phyloP scores from a whole-genome alignment of 2,888 invertebrate species.

The Brachypterus glaber region DNA sequence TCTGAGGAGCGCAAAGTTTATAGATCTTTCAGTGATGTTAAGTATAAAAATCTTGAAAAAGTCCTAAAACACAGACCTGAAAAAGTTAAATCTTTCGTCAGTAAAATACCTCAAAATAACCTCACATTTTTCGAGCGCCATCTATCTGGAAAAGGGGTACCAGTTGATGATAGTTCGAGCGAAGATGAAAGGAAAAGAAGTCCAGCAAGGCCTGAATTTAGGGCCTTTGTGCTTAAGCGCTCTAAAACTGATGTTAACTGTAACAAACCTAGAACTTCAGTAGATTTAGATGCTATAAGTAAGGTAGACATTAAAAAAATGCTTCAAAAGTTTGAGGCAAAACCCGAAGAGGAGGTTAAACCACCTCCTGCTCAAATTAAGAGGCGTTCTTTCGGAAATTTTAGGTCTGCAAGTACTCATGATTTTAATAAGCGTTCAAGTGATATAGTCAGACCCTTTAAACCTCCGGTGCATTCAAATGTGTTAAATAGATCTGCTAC shows the following conservation, averaged over 20 bases:
- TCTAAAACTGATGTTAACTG: constrained; percentile 37
- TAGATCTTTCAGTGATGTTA: constrained; percentile 35
- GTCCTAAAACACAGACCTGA: constrained; percentile 33
- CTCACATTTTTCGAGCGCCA: constrained; percentile 37
- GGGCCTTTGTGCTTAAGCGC: constrained; percentile 28
- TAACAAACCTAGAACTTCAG: constrained; percentile 31
- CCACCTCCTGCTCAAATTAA: constrained; percentile 8
- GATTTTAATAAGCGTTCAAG: not conserved
- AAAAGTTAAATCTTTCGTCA: constrained; percentile 31
- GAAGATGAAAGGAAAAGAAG: constrained; percentile 16
- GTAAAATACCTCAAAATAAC: constrained; percentile 37
- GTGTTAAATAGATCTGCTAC: not conserved
- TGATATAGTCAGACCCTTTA: too few species aligned
- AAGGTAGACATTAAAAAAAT: constrained; percentile 39
- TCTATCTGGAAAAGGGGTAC: constrained; percentile 31
- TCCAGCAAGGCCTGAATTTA: not conserved
- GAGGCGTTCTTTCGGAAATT: constrained; percentile 16
- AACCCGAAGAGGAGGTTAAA: constrained; percentile 15
- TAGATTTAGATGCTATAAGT: constrained; percentile 36
- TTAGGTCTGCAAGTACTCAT: constrained; percentile 11
- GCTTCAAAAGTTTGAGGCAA: constrained; percentile 36
- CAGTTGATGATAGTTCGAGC: constrained; percentile 21
- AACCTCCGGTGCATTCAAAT: too few species aligned
- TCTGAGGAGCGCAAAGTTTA: constrained; percentile 31
- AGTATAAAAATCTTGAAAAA: constrained; percentile 38